phyloP scores from a whole-genome alignment of 2,113 vertebrate genomes.

The Chamaetylas fuelleborni region DNA sequence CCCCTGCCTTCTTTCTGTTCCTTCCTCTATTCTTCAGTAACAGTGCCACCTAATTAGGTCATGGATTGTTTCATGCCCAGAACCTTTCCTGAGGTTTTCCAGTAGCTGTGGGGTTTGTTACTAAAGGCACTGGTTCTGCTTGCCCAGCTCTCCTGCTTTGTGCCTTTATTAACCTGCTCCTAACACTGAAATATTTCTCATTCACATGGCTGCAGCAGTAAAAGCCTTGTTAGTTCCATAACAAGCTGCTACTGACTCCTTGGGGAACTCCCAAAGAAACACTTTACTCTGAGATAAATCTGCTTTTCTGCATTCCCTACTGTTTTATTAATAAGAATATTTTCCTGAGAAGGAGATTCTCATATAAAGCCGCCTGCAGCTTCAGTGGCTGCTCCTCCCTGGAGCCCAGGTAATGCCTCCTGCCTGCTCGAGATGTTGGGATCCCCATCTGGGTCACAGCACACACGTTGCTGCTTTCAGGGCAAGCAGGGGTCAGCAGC shows the following conservation, averaged over 20 bases:
- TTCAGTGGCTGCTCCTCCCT: background rate
- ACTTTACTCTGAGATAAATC: conserved; percentile 18
- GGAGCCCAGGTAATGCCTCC: background rate
- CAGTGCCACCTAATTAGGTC: conserved; percentile 58
- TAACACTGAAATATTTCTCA: background rate
- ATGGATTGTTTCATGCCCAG: conserved; percentile 35
- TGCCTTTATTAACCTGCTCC: background rate
- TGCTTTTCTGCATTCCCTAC: conserved; percentile 44
- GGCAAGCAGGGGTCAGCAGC: background rate
- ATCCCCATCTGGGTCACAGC: background rate
- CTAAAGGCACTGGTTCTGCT: conserved; percentile 6
- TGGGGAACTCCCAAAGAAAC: conserved; percentile 21
- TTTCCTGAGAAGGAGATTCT: background rate
- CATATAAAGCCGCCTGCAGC: background rate
- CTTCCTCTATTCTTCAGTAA: background rate
- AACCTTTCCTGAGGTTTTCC: conserved; percentile 35
- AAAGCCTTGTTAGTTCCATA: conserved; percentile 12
- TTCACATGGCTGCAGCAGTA: background rate
- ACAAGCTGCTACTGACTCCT: conserved; percentile 20
- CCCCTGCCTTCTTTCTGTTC: background rate
- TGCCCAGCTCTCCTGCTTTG: conserved; percentile 8
- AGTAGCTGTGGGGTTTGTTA: background rate
- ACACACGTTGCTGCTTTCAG: background rate
- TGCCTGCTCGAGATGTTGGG: background rate
- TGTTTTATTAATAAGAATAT: conserved; percentile 44